These are phyloP conservation scores for Aptenodytes forsteri DNA, from an alignment of 2,113 vertebrate species.

Conservation along the genomic window DNA sequence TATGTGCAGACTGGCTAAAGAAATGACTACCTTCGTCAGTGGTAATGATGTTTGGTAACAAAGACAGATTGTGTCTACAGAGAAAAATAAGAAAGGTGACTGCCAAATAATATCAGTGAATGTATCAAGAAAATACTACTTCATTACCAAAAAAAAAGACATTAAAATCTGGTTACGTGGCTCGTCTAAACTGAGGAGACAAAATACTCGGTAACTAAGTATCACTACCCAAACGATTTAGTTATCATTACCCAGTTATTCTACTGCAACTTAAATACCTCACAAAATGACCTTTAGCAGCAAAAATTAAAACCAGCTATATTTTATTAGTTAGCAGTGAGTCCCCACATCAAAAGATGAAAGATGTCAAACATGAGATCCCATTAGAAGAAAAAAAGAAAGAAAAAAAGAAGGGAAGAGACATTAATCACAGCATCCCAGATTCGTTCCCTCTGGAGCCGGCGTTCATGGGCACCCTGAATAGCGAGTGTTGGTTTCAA, in stretches of 20 bases:
- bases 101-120: not conserved
- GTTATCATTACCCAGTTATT: not conserved
- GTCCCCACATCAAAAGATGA: not conserved
- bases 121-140: not conserved
- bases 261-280: not conserved
- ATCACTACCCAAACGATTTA: not conserved
- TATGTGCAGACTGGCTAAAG: not conserved
- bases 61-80: not conserved
- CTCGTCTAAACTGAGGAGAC: not conserved
- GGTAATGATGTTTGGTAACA: not conserved
- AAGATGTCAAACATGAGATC: not conserved
- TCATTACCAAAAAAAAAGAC: not conserved
- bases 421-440: not conserved
- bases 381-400: not conserved
- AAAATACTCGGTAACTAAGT: not conserved
- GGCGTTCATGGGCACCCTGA: rapidly evolving
- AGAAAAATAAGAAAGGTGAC: not conserved
- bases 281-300: not conserved
- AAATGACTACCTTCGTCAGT: not conserved
- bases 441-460: not conserved
- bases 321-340: not conserved
- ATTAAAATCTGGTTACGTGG: not conserved
- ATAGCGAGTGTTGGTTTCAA: not conserved
- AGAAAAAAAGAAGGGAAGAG: not conserved
- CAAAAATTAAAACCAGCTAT: not conserved